Evolutionary conservation across 2,797 vertebrate species (phyloP).

Genomic region (Pygocentrus nattereri): DNA sequence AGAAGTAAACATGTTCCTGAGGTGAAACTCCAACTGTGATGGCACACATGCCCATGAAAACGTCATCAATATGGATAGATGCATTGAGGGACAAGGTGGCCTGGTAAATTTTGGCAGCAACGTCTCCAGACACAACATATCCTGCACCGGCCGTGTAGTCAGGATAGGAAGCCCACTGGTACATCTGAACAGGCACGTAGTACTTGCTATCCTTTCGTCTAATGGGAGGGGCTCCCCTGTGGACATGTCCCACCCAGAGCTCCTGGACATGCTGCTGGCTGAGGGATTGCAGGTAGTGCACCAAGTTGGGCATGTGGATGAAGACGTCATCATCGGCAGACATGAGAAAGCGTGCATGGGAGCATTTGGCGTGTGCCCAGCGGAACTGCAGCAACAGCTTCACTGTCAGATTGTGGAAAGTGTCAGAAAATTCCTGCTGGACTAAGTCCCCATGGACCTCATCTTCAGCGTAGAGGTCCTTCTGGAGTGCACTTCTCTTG

Average conservation of each 20-base stretch:
- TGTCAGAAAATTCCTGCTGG: conserved; percentile 92
- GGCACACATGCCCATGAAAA: conserved; percentile 97
- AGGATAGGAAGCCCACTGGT: conserved; percentile 91
- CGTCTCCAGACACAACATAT: conserved; percentile 89
- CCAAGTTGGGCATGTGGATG: conserved; percentile 91
- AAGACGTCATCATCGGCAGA: conserved; percentile 94
- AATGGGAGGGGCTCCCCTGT: conserved; percentile 87
- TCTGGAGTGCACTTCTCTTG: conserved; percentile 70
- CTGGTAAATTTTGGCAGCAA: conserved; percentile 87
- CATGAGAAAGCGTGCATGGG: conserved; percentile 91
- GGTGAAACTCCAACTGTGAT: conserved; percentile 87
- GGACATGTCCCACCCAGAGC: conserved; percentile 92
- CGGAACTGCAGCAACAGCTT: conserved; percentile 92
- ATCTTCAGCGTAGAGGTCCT: conserved; percentile 80
- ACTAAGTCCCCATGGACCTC: conserved; percentile 81
- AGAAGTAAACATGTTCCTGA: conserved; percentile 88
- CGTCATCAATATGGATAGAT: conserved; percentile 94
- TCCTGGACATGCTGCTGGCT: conserved; percentile 75
- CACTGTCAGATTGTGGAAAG: conserved; percentile 92
- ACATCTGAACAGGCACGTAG: conserved; percentile 87
- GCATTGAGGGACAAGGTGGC: conserved; percentile 86
- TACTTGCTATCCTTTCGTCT: conserved; percentile 90
- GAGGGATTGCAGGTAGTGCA: conserved; percentile 84
- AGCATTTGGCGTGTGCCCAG: conserved; percentile 88
- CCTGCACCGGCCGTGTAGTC: conserved; percentile 94